Percentiles rank a stretch among this genome's conserved stretches.
Conservation (phyloP, 2,797 vertebrate genomes). For the Phoebastria nigripes region DNA sequence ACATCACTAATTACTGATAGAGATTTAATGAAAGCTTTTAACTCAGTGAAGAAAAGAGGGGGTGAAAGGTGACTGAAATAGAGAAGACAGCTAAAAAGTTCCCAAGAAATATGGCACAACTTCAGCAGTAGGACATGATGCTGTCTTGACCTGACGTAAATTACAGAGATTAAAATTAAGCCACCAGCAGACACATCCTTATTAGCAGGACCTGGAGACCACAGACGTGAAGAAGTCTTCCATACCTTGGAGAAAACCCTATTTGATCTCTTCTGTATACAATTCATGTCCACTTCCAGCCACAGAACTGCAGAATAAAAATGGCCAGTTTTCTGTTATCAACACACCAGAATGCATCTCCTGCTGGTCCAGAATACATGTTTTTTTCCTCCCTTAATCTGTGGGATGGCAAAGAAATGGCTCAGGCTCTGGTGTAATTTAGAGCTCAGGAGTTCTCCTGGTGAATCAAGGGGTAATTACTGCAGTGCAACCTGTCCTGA, state of each 20-base stretch:
- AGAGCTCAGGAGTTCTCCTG: not conserved
- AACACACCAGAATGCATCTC: not conserved
- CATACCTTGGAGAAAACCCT: not conserved
- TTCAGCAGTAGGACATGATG: not conserved
- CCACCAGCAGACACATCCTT: not conserved
- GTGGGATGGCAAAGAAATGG: not conserved
- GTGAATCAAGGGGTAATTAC: not conserved
- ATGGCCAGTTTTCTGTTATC: not conserved
- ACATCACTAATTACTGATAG: not conserved
- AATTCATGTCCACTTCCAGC: not conserved
- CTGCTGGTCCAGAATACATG: not conserved
- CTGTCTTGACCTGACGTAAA: not conserved
- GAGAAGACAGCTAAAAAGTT: not conserved
- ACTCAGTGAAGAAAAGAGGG: not conserved
- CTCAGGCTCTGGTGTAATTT: not conserved
- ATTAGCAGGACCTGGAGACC: not conserved
- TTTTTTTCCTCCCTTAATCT: not conserved
- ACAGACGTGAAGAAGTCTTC: accelerated
- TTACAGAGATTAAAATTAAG: not conserved
- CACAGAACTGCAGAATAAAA: not conserved
- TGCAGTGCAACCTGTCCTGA: not conserved
- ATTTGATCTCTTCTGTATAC: not conserved
- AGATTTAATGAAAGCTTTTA: not conserved
- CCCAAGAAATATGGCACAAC: not conserved
- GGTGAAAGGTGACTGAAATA: not conserved